Base-by-base conservation (phyloP, 23 tunicate genomes). In the Styela plicata region DNA sequence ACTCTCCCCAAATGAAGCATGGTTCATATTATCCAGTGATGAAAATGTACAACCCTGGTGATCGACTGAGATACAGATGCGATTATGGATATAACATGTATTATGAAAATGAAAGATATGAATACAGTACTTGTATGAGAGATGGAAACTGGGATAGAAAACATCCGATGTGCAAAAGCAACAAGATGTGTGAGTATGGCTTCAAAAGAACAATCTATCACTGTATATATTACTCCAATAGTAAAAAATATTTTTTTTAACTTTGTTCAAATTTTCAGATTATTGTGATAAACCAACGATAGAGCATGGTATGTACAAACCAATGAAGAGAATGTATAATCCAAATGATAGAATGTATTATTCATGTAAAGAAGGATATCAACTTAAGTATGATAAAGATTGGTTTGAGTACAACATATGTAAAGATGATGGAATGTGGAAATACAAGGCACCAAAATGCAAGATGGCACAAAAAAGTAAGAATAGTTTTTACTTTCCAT, bases 321-420 rank as follows among this genome's bases (percentile, higher is more conserved):
- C 78, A 34, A 35, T 35, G 78, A 28, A 33, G 62, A 73, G 21
- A 35, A 73, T 73, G 78, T 73, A 73, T 62, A 73, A 35, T 73
- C 27, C 44, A 7, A 13, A 13, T 44, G 57, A 44, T 44, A 44
- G 57, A 44, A 44, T 44, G 57, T 73, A 73, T 31, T 33, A 34
- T 31, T 24, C 52, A 1, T 73, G 78, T 31, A 73, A 31, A 31
- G 63, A 73, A 24, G 78, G 78, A 1, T 73, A 73, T 31, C 30
- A 24, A 24, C 26, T 73, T 34, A 31, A 33, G 0, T 73, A 73
- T 35, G 78, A 22, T 24, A 73, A 73, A 34, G 78, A 73, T 31
- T 31, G 36, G 44, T 73, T 31, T 31, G 78, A 2, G 27, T 33
- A 73, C 78, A 73, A 34, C 78, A 73, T 16, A 1, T 73, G 78